Conservation (phyloP, 2,797 vertebrate species). For the Chanos chanos region DNA sequence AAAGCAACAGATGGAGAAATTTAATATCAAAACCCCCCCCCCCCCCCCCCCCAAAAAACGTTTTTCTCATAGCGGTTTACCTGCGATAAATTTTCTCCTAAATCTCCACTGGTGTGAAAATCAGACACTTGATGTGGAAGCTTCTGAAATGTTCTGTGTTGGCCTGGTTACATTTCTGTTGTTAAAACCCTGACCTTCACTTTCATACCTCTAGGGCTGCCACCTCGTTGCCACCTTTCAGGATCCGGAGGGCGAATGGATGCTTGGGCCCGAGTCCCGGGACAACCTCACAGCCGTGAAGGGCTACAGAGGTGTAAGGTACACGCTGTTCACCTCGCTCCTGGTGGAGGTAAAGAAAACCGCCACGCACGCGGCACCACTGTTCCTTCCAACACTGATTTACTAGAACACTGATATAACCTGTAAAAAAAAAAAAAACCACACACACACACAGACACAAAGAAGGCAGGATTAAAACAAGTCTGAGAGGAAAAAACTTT, state of each 20-base stretch:
- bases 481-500: constrained; percentile 19
- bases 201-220: constrained; percentile 81
- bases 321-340: constrained; percentile 78
- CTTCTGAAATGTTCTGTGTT: background rate
- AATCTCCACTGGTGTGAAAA: too few species aligned
- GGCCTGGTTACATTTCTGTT: too few species aligned
- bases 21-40: too few species aligned
- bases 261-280: constrained; percentile 88
- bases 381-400: constrained; percentile 91
- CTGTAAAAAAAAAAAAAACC: too few species aligned
- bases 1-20: too few species aligned
- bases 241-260: constrained; percentile 89
- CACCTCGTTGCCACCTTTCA: constrained; percentile 80
- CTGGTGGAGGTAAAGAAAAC: constrained; percentile 85
- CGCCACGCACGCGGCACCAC: constrained; percentile 84
- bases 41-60: too few species aligned
- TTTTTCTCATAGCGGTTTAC: too few species aligned
- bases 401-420: constrained; percentile 84
- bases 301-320: constrained; percentile 73
- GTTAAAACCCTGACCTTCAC: too few species aligned
- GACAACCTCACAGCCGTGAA: constrained; percentile 83
- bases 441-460: background rate
- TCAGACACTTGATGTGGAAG: too few species aligned
- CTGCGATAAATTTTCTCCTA: too few species aligned
- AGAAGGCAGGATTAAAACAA: constrained; percentile 14